Conservation (phyloP, 2,113 vertebrate genomes). For the Oreotrochilus melanogaster region DNA sequence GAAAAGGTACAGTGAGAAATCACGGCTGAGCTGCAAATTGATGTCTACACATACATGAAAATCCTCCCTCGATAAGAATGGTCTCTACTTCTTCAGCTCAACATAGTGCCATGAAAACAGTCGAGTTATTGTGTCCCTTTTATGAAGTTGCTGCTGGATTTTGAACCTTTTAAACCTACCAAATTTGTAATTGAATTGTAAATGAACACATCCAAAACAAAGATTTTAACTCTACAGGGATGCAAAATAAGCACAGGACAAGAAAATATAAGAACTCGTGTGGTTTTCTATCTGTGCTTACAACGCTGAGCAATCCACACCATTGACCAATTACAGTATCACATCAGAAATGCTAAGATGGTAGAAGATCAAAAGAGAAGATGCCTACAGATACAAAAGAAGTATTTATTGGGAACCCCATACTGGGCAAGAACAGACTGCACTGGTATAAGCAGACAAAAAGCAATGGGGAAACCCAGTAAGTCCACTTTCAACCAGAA, state of each 20-base stretch:
- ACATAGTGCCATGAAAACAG: neutral
- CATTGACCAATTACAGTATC: neutral
- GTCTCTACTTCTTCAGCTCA: neutral
- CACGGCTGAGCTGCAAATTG: neutral
- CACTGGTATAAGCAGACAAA: neutral
- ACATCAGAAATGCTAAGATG: neutral
- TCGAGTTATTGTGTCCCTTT: neutral
- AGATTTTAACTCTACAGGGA: neutral
- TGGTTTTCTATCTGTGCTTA: neutral
- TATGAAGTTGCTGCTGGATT: neutral
- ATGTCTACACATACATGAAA: neutral
- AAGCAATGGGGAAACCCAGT: constrained; percentile 9
- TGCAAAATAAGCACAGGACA: neutral
- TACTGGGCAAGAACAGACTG: neutral
- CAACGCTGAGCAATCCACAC: neutral
- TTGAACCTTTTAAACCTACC: neutral
- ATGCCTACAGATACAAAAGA: neutral
- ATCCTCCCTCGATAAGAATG: neutral
- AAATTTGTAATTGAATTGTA: neutral
- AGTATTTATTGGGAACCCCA: neutral
- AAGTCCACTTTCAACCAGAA: constrained; percentile 3
- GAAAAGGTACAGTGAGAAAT: neutral
- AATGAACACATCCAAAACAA: neutral
- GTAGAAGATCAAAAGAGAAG: neutral
- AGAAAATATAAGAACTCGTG: neutral